Evolutionary conservation across 2,113 vertebrate genomes (phyloP), one percentile per base, ranked within the genome.

Genomic region (Tinamus guttatus): DNA sequence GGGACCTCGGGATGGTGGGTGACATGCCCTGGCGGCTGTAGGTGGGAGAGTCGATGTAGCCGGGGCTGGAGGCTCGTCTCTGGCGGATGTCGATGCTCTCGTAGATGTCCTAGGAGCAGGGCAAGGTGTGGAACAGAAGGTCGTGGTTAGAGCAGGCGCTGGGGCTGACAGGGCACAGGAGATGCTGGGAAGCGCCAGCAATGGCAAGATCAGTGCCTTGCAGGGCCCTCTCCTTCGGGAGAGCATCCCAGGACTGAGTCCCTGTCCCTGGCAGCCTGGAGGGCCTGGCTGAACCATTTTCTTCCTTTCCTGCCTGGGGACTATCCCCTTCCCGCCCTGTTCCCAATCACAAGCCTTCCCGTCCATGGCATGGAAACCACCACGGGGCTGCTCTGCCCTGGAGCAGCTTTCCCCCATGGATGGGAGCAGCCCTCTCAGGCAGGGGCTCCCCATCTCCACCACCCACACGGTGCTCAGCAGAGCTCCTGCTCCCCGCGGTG

Each of bases 11-110:
- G 96, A 99, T 98, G 95, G 99, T 98, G 95, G 99, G 99, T 47
- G 99, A 99, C 98, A 99, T 98, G 98, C 99, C 99, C 91, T 99
- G 99, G 47, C 99, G 98, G 94, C 99, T 98, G 95, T 98, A 99
- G 22, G 98, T 98, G 28, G 99, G 99, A 5, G 99, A 99, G 97
- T 99, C 99, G 11, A 99, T 99, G 96, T 99, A 99, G 58, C 99
- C 99, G 1, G 99, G 99, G 97, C 99, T 99, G 96, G 99, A 99
- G 81, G 98, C 99, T 78, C 98, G 96, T 82, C 99, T 98, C 97
- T 99, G 99, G 78, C 98, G 98, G 13, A 98, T 98, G 94, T 99
- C 99, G 92, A 99, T 97, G 95, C 98, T 98, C 96, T 99, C 99
- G 10, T 98, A 99, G 96, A 99, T 98, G 96, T 99, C 99, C 99